Evolutionary conservation across 2,888 invertebrate species (phyloP), one percentile per base, ranked within the genome.

Genomic region (Drosophila sordidapex): DNA sequence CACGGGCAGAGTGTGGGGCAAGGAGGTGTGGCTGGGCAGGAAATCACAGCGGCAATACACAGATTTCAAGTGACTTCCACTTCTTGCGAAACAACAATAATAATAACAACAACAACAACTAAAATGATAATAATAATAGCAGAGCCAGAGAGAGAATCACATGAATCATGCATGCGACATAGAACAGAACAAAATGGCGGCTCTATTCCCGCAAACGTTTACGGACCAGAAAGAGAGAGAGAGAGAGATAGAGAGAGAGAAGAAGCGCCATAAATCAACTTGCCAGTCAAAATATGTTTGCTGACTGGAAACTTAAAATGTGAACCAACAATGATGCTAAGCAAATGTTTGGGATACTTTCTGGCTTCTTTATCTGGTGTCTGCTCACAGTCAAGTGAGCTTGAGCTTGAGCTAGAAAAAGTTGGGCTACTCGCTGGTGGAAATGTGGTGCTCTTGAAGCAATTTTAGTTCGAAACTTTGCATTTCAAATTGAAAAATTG

Each of bases 101-200:
- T 40, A 48, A 25, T 21, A 52, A 43, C 43, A 63, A 27, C 40
- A 65, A 46, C 60, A 64, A 52, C 38, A 67, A 51, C 10, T 38
- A 57, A 2, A 38, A 56, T 38, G 13, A 40, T 35, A 61, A 64
- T 21, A 68, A 25, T 35, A 65, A 54, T 52, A 73, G 57, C 52
- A 46, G 52, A 38, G 46, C 33, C 54, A 35, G 29, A 61, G 46
- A 21, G 53, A 53, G 51, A 76, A 62, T 70, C 79, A 73, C 89
- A 87, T 87, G 89, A 87, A 87, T 87, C 86, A 87, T 87, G 84
- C 74, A 87, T 82, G 79, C 81, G 84, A 79, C 81, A 81, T 72
- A 79, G 81, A 54, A 40, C 81, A 84, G 67, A 74, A 83, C 72
- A 75, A 78, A 78, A 79, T 81, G 79, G 72, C 65, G 68, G 31